Base-by-base conservation (phyloP, 2,888 invertebrate genomes). In the Drosophila emarginata region DNA sequence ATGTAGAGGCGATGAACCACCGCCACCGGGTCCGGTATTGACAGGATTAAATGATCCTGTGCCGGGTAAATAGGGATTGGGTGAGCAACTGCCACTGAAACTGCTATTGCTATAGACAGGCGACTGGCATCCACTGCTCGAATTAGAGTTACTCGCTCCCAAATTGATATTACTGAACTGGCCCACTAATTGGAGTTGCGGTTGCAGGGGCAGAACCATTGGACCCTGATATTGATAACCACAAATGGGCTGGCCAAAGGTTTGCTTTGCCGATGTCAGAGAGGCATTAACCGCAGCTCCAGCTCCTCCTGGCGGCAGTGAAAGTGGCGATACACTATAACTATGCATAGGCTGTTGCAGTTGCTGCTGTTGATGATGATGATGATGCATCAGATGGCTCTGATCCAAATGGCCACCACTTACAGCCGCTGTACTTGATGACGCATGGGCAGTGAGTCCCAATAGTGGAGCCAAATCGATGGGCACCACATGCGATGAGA, bases 1-100 rank as follows among this genome's bases (percentile, higher is more conserved):
- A 87, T 95, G 95, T 54, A 95, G 92, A 0, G 95, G 95, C 0
- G 93, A 94, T 2, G 93, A 89, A n/a, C 89, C 89, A 51, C 89
- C 89, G 52, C 91, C 92, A 2, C 72, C 68, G 23, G 4, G 60
- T 18, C 79, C 77, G 4, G 12, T 11, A 45, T 21, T 45, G 4
- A 45, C 45, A 4, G 45, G 45, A 45, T 45, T 45, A 45, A 45
- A 45, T 7, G 45, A 11, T 21, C 18, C 76, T 74, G 80, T 64
- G 0, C 85, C 79, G 56, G 84, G 88, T 74, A 88, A 61, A 71
- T 89, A 91, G 0, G 91, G 84, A 85, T 91, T 92, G 12, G 92
- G 91, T 11, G 92, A 91, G 36, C 91, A 87, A 39, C 88, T 90
- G 62, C 91, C 90, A 61, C 91, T 91, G 53, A 90, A 91, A 54